phyloP scores from a whole-genome alignment of 2,797 vertebrate species.

The Channa striata region DNA sequence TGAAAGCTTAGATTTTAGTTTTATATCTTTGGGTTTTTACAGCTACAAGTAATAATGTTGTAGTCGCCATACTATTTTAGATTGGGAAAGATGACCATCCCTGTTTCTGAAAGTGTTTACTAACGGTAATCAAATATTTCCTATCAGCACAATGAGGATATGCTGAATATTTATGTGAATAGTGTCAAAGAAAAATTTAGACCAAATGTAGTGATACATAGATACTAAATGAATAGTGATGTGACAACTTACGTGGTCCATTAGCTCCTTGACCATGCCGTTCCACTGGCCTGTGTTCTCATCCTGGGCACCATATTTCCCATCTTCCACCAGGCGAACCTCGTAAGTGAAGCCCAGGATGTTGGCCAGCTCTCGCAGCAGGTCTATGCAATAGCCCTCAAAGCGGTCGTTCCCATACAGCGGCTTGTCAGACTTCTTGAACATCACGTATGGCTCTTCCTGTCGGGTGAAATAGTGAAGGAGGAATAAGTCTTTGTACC shows the following conservation, averaged over 20 bases:
- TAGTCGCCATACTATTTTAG: no score
- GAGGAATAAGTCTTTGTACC: slow-evolving; percentile 43
- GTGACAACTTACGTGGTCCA: slow-evolving; percentile 93
- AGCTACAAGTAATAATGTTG: no score
- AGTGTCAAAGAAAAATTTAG: no score
- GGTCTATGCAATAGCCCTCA: slow-evolving; percentile 97
- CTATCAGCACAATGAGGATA: no score
- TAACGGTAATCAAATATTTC: no score
- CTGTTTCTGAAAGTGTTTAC: no score
- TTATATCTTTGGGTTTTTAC: no score
- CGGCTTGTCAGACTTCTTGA: slow-evolving; percentile 98
- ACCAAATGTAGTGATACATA: no score
- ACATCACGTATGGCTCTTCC: slow-evolving; percentile 99
- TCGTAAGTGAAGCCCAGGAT: slow-evolving; percentile 98
- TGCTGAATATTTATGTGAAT: no score
- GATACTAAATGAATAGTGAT: no score
- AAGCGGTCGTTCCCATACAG: slow-evolving; percentile 97
- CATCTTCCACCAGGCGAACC: slow-evolving; percentile 94
- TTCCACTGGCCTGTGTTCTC: slow-evolving; percentile 97
- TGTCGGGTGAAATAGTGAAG: slow-evolving; percentile 68
- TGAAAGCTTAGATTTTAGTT: no score
- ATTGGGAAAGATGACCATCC: no score
- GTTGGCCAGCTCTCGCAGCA: slow-evolving; percentile 93
- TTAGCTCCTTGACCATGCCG: slow-evolving; percentile 96
- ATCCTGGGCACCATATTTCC: slow-evolving; percentile 95